A percentile compares a stretch with the other conserved stretches of the same genome.
Conservation (phyloP, 1,140 invertebrate genomes). For the Araneus ventricosus region DNA sequence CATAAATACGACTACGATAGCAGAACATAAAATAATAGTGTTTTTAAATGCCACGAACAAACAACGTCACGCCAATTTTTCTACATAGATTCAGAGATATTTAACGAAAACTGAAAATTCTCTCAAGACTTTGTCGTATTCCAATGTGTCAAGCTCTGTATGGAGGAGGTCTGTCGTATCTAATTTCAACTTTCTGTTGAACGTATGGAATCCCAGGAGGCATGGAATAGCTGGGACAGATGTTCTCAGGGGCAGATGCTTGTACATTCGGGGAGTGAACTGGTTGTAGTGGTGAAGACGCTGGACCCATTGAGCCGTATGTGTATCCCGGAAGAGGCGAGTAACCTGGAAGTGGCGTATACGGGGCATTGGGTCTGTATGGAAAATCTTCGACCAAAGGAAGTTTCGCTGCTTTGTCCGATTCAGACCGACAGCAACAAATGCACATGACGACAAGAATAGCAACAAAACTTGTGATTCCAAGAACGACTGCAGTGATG, state of each 20-base stretch:
- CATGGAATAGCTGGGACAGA: neutral
- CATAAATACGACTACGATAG: neutral
- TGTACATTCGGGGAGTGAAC: slow-evolving; percentile 1
- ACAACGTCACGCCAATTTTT: too few species aligned
- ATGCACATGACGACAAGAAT: slow-evolving; percentile 58
- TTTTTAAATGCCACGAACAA: neutral
- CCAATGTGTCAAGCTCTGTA: slow-evolving; percentile 11
- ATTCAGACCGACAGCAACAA: slow-evolving; percentile 50
- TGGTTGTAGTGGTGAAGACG: neutral
- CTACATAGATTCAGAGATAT: too few species aligned
- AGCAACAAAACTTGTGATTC: slow-evolving; percentile 48
- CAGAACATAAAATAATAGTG: neutral
- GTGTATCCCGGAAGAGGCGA: neutral
- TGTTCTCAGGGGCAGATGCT: slow-evolving; percentile 4
- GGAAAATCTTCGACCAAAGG: slow-evolving; percentile 36
- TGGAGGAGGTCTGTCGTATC: slow-evolving; percentile 48
- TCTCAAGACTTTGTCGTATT: neutral
- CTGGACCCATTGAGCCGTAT: neutral
- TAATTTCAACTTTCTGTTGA: slow-evolving; percentile 57
- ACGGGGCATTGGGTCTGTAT: slow-evolving; percentile 38
- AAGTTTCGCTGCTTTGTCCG: neutral
- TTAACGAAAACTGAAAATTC: neutral
- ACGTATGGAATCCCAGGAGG: neutral
- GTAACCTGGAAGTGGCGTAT: slow-evolving; percentile 62
- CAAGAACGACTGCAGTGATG: slow-evolving; percentile 43